Percentiles rank a stretch among this genome's conserved stretches.
Conservation (phyloP, 2,113 vertebrate species). For the Empidonax alnorum region DNA sequence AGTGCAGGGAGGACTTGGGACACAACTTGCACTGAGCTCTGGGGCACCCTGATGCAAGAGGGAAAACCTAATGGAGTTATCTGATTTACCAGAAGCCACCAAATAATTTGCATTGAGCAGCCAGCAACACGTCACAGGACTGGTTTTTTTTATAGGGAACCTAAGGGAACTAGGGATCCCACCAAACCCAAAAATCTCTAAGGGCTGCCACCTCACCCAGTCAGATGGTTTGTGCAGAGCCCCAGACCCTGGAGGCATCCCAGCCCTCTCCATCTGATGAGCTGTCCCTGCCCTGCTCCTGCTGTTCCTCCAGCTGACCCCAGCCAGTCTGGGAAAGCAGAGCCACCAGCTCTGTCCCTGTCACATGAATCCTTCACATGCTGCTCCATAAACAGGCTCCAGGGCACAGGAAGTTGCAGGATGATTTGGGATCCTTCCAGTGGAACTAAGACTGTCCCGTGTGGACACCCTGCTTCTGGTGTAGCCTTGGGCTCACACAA, state of each 20-base stretch:
- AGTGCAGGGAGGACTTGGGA: neutral
- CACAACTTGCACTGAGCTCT: neutral
- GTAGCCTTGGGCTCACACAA: neutral
- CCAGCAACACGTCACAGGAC: neutral
- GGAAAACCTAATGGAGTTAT: neutral
- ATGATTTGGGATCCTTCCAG: neutral
- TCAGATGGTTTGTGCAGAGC: neutral
- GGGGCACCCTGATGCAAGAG: neutral
- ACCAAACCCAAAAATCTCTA: neutral
- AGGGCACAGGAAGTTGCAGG: neutral
- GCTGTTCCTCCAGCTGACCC: neutral
- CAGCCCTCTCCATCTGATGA: rapidly evolving
- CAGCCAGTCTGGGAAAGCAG: neutral
- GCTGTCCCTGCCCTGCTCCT: neutral
- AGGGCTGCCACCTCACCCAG: neutral
- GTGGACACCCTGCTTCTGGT: neutral
- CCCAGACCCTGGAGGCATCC: neutral
- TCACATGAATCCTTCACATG: rapidly evolving
- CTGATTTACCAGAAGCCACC: neutral
- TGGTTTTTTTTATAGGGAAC: neutral
- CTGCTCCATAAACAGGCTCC: neutral
- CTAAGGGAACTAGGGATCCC: neutral
- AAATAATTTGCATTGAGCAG: neutral
- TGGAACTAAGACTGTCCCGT: neutral
- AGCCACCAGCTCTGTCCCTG: neutral